phyloP scores from a whole-genome alignment of 2,113 vertebrate genomes.

The Cyanoliseus patagonus region DNA sequence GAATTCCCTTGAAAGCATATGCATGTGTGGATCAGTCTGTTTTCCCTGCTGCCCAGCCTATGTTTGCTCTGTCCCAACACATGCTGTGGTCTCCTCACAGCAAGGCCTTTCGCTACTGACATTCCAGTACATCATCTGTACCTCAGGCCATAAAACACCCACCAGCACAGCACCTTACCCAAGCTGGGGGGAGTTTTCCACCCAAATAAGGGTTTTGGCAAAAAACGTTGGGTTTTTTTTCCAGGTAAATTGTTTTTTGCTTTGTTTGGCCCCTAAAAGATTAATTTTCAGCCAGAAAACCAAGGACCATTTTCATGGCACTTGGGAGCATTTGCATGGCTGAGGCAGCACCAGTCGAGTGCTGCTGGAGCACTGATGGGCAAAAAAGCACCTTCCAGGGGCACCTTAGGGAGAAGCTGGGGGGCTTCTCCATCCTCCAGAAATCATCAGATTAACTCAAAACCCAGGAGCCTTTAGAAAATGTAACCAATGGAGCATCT shows the following conservation, averaged over 20 bases:
- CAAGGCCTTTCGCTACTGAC: fast-evolving
- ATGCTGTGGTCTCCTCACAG: not conserved
- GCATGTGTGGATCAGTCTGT: not conserved
- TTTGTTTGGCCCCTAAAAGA: not conserved
- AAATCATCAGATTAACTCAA: not conserved
- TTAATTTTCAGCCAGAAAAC: not conserved
- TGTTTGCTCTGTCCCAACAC: not conserved
- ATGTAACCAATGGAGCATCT: not conserved
- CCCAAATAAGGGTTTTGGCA: not conserved
- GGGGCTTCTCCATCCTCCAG: not conserved
- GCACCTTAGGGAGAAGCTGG: not conserved
- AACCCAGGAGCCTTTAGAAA: not conserved
- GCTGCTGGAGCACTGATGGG: not conserved
- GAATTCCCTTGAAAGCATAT: not conserved
- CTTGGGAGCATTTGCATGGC: not conserved
- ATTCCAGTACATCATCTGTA: not conserved
- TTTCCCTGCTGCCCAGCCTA: not conserved
- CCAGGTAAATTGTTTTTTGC: not conserved
- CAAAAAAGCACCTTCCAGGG: not conserved
- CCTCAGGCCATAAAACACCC: not conserved
- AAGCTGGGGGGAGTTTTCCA: not conserved
- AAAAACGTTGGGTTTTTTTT: not conserved
- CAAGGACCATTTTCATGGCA: not conserved
- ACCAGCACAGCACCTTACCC: fast-evolving
- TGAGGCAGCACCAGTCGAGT: not conserved